Evolutionary conservation across 2,888 invertebrate genomes (phyloP).

Genomic region (Ichneumon xanthorius): DNA sequence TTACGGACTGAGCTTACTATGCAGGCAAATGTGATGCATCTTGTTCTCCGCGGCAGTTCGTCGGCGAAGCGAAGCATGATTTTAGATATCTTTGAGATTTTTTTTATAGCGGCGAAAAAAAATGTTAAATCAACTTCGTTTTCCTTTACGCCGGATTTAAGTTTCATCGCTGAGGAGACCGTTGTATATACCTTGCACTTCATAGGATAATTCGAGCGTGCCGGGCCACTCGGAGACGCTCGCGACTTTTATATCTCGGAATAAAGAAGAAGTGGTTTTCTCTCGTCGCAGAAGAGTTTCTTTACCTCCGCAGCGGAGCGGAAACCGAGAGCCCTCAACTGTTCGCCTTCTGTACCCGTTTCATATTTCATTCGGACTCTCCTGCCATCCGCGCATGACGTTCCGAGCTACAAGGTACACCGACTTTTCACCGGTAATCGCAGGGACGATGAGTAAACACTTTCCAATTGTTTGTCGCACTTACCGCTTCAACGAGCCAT

Average conservation of each 20-base stretch:
- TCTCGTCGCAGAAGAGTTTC: slow-evolving; percentile 61
- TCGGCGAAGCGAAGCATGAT: slow-evolving; percentile 14
- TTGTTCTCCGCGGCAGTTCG: slow-evolving; percentile 17
- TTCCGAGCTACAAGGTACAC: slow-evolving; percentile 38
- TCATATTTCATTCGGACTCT: slow-evolving; percentile 58
- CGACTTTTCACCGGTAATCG: slow-evolving; percentile 34
- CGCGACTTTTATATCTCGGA: slow-evolving; percentile 47
- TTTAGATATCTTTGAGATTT: slow-evolving; percentile 14
- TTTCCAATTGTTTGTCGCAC: slow-evolving; percentile 26
- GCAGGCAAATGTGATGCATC: neutral
- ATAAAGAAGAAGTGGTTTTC: slow-evolving; percentile 61
- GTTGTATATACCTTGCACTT: slow-evolving; percentile 64
- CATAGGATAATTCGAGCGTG: slow-evolving; percentile 63
- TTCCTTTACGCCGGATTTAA: slow-evolving; percentile 49
- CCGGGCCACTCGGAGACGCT: slow-evolving; percentile 54
- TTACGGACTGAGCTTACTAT: neutral
- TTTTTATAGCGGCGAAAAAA: slow-evolving; percentile 1
- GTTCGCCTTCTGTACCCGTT: slow-evolving; percentile 40
- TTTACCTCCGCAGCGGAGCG: slow-evolving; percentile 53
- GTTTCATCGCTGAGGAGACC: slow-evolving; percentile 45
- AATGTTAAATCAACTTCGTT: slow-evolving; percentile 50
- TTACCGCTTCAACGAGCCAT: neutral
- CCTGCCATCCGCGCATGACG: slow-evolving; percentile 28
- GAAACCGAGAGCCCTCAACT: slow-evolving; percentile 60
- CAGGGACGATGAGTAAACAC: slow-evolving; percentile 20